phyloP scores from a whole-genome alignment of 2,888 invertebrate species.

The Coenonympha glycerion region DNA sequence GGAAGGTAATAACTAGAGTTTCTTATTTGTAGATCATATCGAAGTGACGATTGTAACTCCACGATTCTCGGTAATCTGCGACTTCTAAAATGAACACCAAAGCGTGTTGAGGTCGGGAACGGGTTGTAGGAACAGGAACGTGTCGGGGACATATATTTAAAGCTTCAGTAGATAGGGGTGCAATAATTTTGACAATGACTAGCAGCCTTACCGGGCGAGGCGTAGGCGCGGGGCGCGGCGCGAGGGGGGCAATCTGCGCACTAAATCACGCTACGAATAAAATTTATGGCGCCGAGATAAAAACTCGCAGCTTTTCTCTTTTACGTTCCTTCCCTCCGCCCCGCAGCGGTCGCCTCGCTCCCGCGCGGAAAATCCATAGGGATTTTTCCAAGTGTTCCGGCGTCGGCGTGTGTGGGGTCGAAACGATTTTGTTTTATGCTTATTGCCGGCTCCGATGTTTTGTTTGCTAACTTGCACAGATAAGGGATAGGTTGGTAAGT shows the following conservation, averaged over 20 bases:
- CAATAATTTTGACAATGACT: conserved; percentile 77
- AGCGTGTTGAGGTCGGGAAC: conserved; percentile 40
- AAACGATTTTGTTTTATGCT: conserved; percentile 76
- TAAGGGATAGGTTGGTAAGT: conserved; percentile 62
- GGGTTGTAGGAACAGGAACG: conserved; percentile 69
- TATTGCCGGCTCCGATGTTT: conserved; percentile 72
- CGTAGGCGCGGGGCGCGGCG: conserved; percentile 69
- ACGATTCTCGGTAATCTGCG: conserved; percentile 32
- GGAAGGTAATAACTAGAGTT: conserved; percentile 22
- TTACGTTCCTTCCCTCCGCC: conserved; percentile 71
- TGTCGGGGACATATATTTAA: conserved; percentile 75
- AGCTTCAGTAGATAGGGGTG: conserved; percentile 76
- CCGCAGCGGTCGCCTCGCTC: conserved; percentile 53
- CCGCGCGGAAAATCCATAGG: conserved; percentile 75
- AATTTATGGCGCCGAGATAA: conserved; percentile 78
- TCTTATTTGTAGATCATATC: conserved; percentile 25
- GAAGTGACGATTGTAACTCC: conserved; percentile 23
- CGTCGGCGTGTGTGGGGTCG: conserved; percentile 73
- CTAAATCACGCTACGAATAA: conserved; percentile 78
- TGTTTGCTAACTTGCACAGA: conserved; percentile 72
- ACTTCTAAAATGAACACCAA: conserved; percentile 46
- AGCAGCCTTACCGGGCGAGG: conserved; percentile 74
- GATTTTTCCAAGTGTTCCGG: conserved; percentile 75
- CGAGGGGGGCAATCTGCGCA: conserved; percentile 74
- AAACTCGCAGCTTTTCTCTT: conserved; percentile 79